Conservation (phyloP, 2,888 invertebrate genomes). For the Chrysolina americana region DNA sequence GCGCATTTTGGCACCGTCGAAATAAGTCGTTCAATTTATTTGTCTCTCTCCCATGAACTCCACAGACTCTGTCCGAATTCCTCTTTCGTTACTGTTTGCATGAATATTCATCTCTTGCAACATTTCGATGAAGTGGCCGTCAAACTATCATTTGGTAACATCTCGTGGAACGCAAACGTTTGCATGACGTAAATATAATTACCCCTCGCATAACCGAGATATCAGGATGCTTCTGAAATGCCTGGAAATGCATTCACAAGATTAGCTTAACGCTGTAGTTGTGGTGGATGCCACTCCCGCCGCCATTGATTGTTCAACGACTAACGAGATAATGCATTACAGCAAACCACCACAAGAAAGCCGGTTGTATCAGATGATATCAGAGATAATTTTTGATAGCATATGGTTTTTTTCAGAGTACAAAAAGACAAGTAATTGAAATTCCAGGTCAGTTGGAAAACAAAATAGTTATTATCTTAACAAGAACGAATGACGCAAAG, state of each 20-base stretch:
- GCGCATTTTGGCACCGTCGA: too few species aligned
- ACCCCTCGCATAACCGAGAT: slow-evolving; percentile 34
- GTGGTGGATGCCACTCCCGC: slow-evolving; percentile 19
- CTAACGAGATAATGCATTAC: neutral
- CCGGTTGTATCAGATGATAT: neutral
- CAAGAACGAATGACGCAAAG: too few species aligned
- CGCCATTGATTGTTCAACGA: neutral
- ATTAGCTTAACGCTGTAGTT: slow-evolving; percentile 27
- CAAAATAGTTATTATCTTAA: too few species aligned
- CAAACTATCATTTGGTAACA: neutral
- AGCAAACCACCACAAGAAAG: too few species aligned
- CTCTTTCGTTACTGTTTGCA: too few species aligned
- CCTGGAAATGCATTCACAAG: slow-evolving; percentile 40
- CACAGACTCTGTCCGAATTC: too few species aligned
- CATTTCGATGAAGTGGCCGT: neutral
- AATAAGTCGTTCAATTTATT: too few species aligned
- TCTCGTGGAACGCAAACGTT: neutral
- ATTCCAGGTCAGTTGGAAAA: too few species aligned
- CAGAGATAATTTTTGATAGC: neutral
- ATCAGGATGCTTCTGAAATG: slow-evolving; percentile 28
- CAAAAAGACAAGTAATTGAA: too few species aligned
- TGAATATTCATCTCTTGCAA: neutral
- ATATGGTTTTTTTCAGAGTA: too few species aligned
- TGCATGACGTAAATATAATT: slow-evolving; percentile 36
- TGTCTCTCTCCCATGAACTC: too few species aligned